A percentile compares a stretch with the other conserved stretches of the same genome.
Conservation (phyloP, 2,888 invertebrate genomes). For the Drosophila ochracea region DNA sequence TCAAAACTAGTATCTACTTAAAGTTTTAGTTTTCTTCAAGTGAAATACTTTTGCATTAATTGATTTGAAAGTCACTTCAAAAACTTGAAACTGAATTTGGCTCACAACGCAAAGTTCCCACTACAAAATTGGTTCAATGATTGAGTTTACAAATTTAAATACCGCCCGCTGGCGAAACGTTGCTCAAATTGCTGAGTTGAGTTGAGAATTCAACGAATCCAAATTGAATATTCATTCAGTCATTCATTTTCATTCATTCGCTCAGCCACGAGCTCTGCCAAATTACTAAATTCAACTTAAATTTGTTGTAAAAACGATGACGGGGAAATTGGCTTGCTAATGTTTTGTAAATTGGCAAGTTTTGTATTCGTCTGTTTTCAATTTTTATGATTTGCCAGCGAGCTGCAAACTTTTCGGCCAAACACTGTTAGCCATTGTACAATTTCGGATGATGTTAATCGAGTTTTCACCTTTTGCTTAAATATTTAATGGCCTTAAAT, state of each 20-base stretch:
- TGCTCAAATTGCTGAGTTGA: background rate
- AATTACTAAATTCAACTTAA: conserved; percentile 77
- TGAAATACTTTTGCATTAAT: background rate
- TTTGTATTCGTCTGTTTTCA: conserved; percentile 46
- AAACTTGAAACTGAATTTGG: background rate
- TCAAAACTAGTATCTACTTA: background rate
- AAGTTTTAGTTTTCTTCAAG: background rate
- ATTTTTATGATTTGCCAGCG: conserved; percentile 65
- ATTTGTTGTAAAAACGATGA: conserved; percentile 67
- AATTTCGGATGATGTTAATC: conserved; percentile 49
- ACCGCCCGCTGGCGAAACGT: conserved; percentile 19
- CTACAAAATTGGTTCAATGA: conserved; percentile 24
- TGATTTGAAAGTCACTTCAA: background rate
- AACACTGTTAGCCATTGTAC: conserved; percentile 9
- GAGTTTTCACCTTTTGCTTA: conserved; percentile 46
- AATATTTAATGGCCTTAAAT: conserved; percentile 56
- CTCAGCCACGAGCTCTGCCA: conserved; percentile 27
- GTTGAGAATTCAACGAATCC: conserved; percentile 30
- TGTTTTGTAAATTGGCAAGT: conserved; percentile 70
- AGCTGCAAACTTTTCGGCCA: conserved; percentile 35
- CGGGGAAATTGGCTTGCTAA: conserved; percentile 43
- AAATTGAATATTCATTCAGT: conserved; percentile 71
- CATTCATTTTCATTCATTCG: conserved; percentile 30
- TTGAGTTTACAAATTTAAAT: conserved; percentile 56
- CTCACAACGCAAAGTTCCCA: conserved; percentile 15